phyloP scores from a whole-genome alignment of 2,113 vertebrate species.

The Nesoenas mayeri region DNA sequence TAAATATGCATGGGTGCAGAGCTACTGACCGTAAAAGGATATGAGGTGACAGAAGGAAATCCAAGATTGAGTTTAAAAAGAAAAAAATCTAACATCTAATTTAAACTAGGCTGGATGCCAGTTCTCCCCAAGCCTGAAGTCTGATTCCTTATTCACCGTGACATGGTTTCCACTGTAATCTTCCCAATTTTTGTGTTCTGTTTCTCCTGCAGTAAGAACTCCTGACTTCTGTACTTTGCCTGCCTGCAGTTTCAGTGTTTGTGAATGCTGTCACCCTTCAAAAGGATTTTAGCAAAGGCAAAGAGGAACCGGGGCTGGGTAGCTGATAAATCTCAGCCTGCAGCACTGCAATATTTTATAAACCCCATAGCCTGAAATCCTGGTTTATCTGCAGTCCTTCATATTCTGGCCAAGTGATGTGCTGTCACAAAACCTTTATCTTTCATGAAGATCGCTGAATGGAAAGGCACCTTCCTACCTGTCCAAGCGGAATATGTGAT shows the following conservation, averaged over 20 bases:
- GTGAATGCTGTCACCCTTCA: background rate
- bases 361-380: background rate
- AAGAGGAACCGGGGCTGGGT: background rate
- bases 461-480: background rate
- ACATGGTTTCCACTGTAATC: background rate
- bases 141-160: background rate
- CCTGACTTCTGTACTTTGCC: background rate
- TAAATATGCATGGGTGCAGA: background rate
- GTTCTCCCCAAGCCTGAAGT: background rate
- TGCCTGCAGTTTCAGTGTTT: background rate
- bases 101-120: background rate
- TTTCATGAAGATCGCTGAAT: background rate
- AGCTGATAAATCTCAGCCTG: background rate
- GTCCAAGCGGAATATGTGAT: background rate
- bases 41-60: conserved; percentile 8
- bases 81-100: background rate
- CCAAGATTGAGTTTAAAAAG: conserved; percentile 1
- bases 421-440: background rate
- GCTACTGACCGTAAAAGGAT: conserved; percentile 1
- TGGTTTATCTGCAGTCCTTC: background rate
- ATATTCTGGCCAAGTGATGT: background rate
- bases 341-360: background rate
- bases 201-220: conserved; percentile 10
- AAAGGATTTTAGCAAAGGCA: conserved; percentile 23
- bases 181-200: background rate